phyloP scores from a whole-genome alignment of 2,888 invertebrate genomes.

The Drosophila atripex region DNA sequence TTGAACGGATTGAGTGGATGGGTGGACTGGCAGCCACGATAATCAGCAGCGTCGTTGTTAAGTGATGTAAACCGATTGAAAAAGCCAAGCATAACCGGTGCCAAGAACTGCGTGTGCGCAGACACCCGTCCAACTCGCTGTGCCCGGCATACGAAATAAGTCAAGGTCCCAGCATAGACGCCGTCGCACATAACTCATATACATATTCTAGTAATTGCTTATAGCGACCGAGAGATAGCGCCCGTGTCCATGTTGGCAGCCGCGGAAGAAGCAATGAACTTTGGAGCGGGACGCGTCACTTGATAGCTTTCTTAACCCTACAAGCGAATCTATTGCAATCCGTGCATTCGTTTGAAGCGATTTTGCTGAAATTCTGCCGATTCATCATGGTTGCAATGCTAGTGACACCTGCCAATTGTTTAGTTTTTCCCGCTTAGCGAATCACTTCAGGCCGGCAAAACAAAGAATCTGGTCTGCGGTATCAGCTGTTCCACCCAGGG shows the following conservation, averaged over 20 bases:
- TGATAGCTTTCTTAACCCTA: constrained; percentile 49
- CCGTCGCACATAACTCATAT: constrained; percentile 26
- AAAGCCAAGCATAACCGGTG: constrained; percentile 23
- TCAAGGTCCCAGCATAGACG: constrained; percentile 62
- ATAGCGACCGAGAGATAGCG: constrained; percentile 17
- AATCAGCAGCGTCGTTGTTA: background rate
- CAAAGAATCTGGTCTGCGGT: constrained; percentile 28
- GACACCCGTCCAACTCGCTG: constrained; percentile 47
- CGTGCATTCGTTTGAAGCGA: background rate
- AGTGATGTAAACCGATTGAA: constrained; percentile 15
- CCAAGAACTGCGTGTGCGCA: constrained; percentile 38
- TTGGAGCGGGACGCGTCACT: constrained; percentile 31
- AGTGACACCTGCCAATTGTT: constrained; percentile 30
- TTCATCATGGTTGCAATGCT: constrained; percentile 10
- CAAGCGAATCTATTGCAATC: background rate
- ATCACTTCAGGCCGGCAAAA: constrained; percentile 32
- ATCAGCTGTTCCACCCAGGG: constrained; percentile 35
- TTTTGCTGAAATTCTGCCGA: background rate
- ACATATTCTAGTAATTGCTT: constrained; percentile 6
- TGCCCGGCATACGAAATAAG: constrained; percentile 72
- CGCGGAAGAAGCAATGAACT: constrained; percentile 62
- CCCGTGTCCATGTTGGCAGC: constrained; percentile 21
- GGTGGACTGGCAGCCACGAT: constrained; percentile 13
- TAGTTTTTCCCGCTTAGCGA: constrained; percentile 2
- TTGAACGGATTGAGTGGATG: constrained; percentile 8